Evolutionary conservation across 2,113 vertebrate species (phyloP).

Genomic region (Bostrychus sinensis): DNA sequence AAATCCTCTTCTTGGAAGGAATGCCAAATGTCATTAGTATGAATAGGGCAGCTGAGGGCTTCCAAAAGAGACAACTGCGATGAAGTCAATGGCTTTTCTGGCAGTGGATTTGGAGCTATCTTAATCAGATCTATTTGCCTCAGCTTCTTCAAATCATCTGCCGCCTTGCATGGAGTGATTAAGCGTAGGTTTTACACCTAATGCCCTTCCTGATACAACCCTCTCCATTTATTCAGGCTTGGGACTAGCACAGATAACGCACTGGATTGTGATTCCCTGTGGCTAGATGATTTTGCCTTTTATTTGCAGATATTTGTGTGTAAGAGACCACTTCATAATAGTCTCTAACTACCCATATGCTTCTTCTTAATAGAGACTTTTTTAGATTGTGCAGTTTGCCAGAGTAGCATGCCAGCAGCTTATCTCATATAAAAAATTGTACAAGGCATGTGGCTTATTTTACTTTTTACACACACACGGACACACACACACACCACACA

Average conservation of each 20-base stretch:
- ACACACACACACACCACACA: constrained; percentile 34
- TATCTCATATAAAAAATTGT: constrained; percentile 44
- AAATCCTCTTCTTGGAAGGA: constrained; percentile 50
- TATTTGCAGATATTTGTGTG: background rate
- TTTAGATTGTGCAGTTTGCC: constrained; percentile 44
- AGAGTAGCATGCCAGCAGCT: constrained; percentile 37
- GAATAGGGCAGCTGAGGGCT: constrained; percentile 45
- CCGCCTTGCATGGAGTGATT: background rate
- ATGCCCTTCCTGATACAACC: too few relatives aligned
- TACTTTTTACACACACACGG: constrained; percentile 26
- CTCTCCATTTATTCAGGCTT: background rate
- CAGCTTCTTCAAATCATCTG: background rate
- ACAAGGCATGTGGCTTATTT: constrained; percentile 43
- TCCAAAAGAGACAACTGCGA: constrained; percentile 55
- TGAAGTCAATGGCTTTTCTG: constrained; percentile 43
- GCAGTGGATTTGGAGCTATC: constrained; percentile 34
- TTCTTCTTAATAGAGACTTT: constrained; percentile 49
- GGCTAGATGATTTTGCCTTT: too few relatives aligned
- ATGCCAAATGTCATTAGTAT: constrained; percentile 66
- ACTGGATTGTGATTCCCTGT: background rate
- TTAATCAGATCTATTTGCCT: constrained; percentile 27
- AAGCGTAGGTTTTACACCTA: too few relatives aligned
- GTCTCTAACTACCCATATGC: constrained; percentile 45
- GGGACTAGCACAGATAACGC: background rate
- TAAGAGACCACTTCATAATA: constrained; percentile 31